These are phyloP conservation scores for Lepidurus arcticus DNA, from an alignment of 1,140 invertebrate genomes.

Conservation along the genomic window DNA sequence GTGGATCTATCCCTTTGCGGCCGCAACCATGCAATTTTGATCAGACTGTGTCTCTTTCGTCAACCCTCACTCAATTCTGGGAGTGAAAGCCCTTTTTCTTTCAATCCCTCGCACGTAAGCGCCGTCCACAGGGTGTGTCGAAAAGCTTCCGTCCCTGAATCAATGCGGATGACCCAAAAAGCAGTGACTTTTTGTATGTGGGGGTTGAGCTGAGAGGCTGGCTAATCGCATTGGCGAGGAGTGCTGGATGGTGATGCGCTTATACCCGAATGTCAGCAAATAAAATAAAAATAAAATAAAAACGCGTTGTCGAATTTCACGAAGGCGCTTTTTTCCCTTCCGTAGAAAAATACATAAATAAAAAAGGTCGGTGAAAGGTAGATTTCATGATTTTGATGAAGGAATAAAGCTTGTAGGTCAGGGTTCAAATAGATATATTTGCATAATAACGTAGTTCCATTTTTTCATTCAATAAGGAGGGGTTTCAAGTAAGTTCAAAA, in stretches of 20 bases:
- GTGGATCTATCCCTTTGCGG: neutral
- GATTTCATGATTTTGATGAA: no score
- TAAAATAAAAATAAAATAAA: neutral
- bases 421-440: slow-evolving; percentile 12
- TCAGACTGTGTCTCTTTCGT: neutral
- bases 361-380: no score
- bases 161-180: slow-evolving; percentile 5
- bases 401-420: neutral
- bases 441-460: slow-evolving; percentile 3
- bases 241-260: slow-evolving; percentile 1
- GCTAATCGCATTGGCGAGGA: neutral
- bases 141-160: slow-evolving; percentile 9
- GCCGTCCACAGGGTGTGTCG: slow-evolving; percentile 16
- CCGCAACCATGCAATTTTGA: neutral
- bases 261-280: slow-evolving; percentile 1
- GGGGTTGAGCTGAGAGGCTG: neutral
- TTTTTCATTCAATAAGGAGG: neutral
- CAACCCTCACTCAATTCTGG: neutral
- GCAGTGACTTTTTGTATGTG: neutral
- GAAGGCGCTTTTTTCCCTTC: neutral
- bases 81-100: neutral
- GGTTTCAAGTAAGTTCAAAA: no score
- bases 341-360: no score
- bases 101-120: neutral
- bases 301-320: neutral